phyloP scores from a whole-genome alignment of 2,113 vertebrate species.

The Ciconia stormi region DNA sequence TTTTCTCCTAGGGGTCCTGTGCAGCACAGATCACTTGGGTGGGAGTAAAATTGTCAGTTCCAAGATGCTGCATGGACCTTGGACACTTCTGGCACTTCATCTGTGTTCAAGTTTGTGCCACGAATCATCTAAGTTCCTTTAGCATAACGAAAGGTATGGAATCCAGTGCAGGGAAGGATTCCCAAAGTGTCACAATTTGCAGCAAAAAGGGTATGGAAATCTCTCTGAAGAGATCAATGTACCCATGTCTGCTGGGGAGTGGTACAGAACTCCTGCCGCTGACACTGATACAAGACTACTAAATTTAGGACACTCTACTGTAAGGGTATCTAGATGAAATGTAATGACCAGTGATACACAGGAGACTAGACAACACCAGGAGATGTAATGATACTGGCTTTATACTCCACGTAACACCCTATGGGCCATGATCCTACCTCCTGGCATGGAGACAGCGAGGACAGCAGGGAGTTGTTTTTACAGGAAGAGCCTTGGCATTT shows the following conservation, averaged over 20 bases:
- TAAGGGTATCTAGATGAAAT: neutral
- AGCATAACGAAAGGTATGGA: neutral
- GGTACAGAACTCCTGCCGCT: neutral
- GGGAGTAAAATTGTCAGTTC: neutral
- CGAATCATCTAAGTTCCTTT: neutral
- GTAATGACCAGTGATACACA: neutral
- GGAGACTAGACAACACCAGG: neutral
- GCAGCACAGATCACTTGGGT: neutral
- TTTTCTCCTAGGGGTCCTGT: neutral
- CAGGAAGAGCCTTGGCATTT: neutral
- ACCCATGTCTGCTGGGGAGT: neutral
- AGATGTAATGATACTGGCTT: neutral
- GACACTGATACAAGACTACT: neutral
- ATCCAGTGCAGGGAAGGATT: neutral
- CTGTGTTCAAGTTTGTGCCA: neutral
- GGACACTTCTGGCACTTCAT: neutral
- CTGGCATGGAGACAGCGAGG: neutral
- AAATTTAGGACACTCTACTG: neutral
- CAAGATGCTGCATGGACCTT: neutral
- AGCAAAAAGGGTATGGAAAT: neutral
- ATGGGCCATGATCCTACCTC: neutral
- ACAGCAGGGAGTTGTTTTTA: neutral
- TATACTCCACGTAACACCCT: neutral
- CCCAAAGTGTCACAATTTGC: neutral
- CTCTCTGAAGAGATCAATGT: neutral